A percentile compares a stretch with the other conserved stretches of the same genome.
Evolutionary conservation across 1,140 invertebrate genomes (phyloP).

Genomic region (Danaus melanippus): DNA sequence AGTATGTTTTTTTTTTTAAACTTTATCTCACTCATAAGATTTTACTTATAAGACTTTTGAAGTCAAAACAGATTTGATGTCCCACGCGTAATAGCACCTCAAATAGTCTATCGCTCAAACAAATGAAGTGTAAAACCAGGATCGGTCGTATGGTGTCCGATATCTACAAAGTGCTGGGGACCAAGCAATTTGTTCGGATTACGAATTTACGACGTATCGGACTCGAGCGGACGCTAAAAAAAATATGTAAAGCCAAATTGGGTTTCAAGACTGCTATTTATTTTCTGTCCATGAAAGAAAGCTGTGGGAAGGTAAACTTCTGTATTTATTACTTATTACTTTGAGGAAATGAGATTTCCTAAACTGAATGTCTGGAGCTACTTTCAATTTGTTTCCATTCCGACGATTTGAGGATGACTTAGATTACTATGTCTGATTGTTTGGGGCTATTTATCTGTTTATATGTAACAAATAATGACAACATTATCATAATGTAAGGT

Average conservation of each 20-base stretch:
- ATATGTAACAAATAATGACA: too few relatives aligned
- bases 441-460: too few relatives aligned
- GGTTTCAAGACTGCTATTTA: constrained; percentile 15
- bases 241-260: constrained; percentile 22
- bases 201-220: constrained; percentile 16
- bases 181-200: constrained; percentile 21
- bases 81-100: neutral
- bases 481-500: too few relatives aligned
- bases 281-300: constrained; percentile 7
- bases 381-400: too few relatives aligned
- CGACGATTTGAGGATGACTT: too few relatives aligned
- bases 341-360: too few relatives aligned
- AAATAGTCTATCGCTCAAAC: constrained; percentile 3
- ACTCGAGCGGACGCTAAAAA: constrained; percentile 12
- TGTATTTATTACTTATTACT: too few relatives aligned
- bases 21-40: too few relatives aligned
- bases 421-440: too few relatives aligned
- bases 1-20: too few relatives aligned
- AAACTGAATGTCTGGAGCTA: too few relatives aligned
- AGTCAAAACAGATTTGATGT: neutral
- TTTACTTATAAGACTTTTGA: too few relatives aligned
- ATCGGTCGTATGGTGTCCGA: constrained; percentile 2
- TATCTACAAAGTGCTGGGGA: constrained; percentile 11
- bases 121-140: constrained; percentile 6
- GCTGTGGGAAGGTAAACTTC: neutral